Base-by-base conservation (phyloP, 2,888 invertebrate genomes). In the Pedicia rivosa region DNA sequence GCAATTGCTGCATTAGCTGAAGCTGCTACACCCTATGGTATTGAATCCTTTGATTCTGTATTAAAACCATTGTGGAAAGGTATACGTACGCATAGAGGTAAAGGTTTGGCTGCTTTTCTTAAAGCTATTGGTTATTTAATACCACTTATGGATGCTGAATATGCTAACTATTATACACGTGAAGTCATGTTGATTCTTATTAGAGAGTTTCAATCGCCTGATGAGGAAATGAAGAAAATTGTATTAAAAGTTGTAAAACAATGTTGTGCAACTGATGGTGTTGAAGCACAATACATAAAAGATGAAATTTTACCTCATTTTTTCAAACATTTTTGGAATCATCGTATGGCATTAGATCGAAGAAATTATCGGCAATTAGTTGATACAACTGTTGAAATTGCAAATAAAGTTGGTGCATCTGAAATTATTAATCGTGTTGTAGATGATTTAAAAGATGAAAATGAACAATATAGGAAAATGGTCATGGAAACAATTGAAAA, bases 171-270 rank as follows among this genome's bases (percentile, higher is more conserved):
- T 61, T 98, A 99, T 56, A 99, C 98, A 2, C 74, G 95, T 48
- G 98, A 99, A 78, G 98, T 62, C 32, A 62, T 62, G 62, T 66
- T 92, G 62, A 98, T 98, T 60, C 69, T 99, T 17, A 97, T 98
- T 50, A 76, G 98, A 62, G 98, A 99, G 68, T 99, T 99, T 62
- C 95, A 95, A 64, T 97, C 97, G 39, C 98, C 98, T 1, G 98
- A 99, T 60, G 98, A 99, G 62, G 98, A 99, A 70, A 99, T 99
- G 98, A 99, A 99, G 63, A 99, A 99, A 59, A 99, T 99, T 65
- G 98, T 99, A 1, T 68, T 99, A 44, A 99, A 99, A 71, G 87
- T 97, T 42, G 98, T 99, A 41, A 99, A 99, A 61, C 98, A 99
- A 64, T 99, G 98, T 64, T 99, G 98, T 56, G 95, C 92, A 8